These are phyloP conservation scores for Apotomis turbidana DNA, from an alignment of 2,888 invertebrate species.

Conservation along the genomic window DNA sequence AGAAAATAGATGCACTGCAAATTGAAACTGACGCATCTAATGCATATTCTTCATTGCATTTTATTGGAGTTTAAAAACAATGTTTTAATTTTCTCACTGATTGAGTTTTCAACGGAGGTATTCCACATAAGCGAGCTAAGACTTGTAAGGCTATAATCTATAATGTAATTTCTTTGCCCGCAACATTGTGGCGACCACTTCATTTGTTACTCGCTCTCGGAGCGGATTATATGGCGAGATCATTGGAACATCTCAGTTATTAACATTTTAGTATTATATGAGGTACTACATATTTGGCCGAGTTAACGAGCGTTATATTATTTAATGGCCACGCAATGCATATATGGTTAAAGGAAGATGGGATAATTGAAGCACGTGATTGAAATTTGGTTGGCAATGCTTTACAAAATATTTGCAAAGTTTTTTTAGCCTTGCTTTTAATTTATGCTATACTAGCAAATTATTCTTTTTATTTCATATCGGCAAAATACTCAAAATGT, in stretches of 20 bases:
- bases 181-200: slow-evolving; percentile 18
- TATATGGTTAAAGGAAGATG: slow-evolving; percentile 19
- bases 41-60: no score
- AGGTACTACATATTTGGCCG: slow-evolving; percentile 1
- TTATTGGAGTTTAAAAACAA: no score
- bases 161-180: slow-evolving; percentile 18
- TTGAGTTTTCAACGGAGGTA: no score
- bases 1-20: no score
- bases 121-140: not conserved
- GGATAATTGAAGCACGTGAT: not conserved
- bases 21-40: no score
- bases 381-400: no score
- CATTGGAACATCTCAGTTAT: not conserved
- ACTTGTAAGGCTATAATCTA: not conserved
- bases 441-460: not conserved
- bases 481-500: no score
- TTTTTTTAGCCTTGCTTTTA: not conserved
- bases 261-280: not conserved
- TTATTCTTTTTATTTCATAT: no score
- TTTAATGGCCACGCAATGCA: slow-evolving; percentile 23
- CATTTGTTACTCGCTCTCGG: slow-evolving; percentile 19
- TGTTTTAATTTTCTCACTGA: no score
- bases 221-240: not conserved
- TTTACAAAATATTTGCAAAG: not conserved
- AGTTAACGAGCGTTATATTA: slow-evolving; percentile 27